A percentile compares a stretch with the other conserved stretches of the same genome.
Conservation (phyloP, 2,888 invertebrate genomes). For the Harpalus rufipes region DNA sequence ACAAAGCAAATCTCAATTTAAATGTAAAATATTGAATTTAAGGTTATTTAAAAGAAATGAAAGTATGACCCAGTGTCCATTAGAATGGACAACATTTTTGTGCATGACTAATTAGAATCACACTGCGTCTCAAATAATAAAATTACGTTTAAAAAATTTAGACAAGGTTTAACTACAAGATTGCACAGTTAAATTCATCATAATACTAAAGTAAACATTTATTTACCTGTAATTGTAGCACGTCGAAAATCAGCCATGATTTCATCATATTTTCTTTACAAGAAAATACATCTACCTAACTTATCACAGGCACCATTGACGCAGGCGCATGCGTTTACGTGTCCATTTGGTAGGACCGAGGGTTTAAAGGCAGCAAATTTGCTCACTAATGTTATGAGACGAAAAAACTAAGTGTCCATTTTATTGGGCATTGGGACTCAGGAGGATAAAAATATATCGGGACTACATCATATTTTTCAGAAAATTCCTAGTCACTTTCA, state of each 20-base stretch:
- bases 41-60: conserved; percentile 5
- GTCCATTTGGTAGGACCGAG: conserved; percentile 13
- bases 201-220: background rate
- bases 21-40: background rate
- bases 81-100: conserved; percentile 22
- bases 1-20: background rate
- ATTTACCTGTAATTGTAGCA: conserved; percentile 20
- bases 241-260: conserved; percentile 6
- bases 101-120: background rate
- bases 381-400: background rate
- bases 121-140: background rate
- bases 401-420: conserved; percentile 28
- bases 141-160: background rate
- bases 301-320: background rate
- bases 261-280: background rate
- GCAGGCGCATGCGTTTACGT: background rate
- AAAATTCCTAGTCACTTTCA: too few relatives aligned
- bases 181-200: background rate
- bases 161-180: background rate
- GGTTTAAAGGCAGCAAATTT: background rate
- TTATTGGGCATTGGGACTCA: conserved; percentile 25
- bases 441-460: background rate
- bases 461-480: too few relatives aligned
- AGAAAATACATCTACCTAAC: conserved; percentile 5
- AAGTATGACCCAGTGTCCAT: conserved; percentile 20